Evolutionary conservation across 1,140 invertebrate species (phyloP), one percentile per base, ranked within the genome.

Genomic region (Nymphalis io): DNA sequence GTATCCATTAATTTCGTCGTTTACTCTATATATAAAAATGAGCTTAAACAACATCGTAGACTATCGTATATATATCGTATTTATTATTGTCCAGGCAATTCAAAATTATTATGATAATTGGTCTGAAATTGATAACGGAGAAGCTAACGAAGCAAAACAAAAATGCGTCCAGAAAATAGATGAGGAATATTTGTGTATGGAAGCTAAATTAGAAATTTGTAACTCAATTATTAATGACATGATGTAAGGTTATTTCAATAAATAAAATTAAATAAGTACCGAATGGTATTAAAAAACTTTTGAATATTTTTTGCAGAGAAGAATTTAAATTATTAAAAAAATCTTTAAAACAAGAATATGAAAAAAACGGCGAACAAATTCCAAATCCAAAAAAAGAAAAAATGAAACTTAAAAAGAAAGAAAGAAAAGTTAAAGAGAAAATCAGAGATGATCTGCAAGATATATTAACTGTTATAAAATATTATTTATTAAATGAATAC

Each of bases 331-430:
- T 59, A 46, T 57, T 89, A 23, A 82, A 80, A 48, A 67, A 46
- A 13, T 79, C 87, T 13, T 72, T 89, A n/a, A 80, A 80, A 71
- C 63, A 71, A 46, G 87, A 89, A 53, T 89, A 87, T 42, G 48
- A 62, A 51, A 76, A 44, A 1, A 79, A 77, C 12, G 75, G 75
- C 11, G 73, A 82, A 67, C 67, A 76, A 74, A 82, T 85, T 73
- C 84, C 83, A 8, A 78, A 81, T 53, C 21, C 63, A 21, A 74
- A 82, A 12, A 80, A 76, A 46, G 74, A 75, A 68, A 70, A 51
- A 55, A 38, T 27, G 6, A 78, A 68, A 64, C 55, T 68, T 1
- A 38, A 11, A 23, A 83, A 79, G 58, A 81, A 73, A 38, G 60
- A 72, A 27, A 74, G 61, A 8, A 73, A 66, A 70, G 18, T 51